phyloP scores from a whole-genome alignment of 2,888 invertebrate species.

The Mechanitis mazaeus region DNA sequence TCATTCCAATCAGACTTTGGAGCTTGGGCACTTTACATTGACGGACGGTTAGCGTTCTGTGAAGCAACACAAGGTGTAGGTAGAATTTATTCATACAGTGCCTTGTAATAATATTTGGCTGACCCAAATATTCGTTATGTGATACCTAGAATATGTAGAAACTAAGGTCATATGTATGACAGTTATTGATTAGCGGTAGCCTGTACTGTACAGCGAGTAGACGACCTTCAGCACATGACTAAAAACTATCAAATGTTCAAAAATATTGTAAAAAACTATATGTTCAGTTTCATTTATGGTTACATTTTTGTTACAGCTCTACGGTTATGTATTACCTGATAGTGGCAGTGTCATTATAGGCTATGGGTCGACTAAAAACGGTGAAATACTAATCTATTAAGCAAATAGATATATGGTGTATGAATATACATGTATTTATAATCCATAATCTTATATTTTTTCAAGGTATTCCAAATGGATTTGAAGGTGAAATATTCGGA shows the following conservation, averaged over 20 bases:
- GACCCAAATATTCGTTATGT: slow-evolving; percentile 6
- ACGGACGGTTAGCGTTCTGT: slow-evolving; percentile 72
- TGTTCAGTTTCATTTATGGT: slow-evolving; percentile 15
- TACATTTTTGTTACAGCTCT: slow-evolving; percentile 65
- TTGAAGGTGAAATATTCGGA: slow-evolving; percentile 82
- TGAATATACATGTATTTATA: neutral
- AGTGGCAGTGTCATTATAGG: slow-evolving; percentile 82
- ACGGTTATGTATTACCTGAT: slow-evolving; percentile 72
- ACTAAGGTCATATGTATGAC: slow-evolving; percentile 5
- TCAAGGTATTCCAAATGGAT: slow-evolving; percentile 77
- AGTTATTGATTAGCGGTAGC: slow-evolving; percentile 1
- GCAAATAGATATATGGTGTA: neutral
- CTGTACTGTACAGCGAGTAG: slow-evolving; percentile 8
- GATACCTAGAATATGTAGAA: slow-evolving; percentile 1
- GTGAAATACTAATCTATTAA: slow-evolving; percentile 47
- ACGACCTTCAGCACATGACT: neutral
- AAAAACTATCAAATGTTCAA: slow-evolving; percentile 16
- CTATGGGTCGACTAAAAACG: slow-evolving; percentile 81
- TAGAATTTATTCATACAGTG: slow-evolving; percentile 9
- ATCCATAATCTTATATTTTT: slow-evolving; percentile 19
- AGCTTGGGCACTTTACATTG: slow-evolving; percentile 79
- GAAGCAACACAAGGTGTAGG: slow-evolving; percentile 55
- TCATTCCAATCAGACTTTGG: slow-evolving; percentile 79
- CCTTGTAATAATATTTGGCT: slow-evolving; percentile 1
- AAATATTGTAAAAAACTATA: slow-evolving; percentile 13